Evolutionary conservation across 2,888 invertebrate species (phyloP).

Genomic region (Mythimna albipuncta): DNA sequence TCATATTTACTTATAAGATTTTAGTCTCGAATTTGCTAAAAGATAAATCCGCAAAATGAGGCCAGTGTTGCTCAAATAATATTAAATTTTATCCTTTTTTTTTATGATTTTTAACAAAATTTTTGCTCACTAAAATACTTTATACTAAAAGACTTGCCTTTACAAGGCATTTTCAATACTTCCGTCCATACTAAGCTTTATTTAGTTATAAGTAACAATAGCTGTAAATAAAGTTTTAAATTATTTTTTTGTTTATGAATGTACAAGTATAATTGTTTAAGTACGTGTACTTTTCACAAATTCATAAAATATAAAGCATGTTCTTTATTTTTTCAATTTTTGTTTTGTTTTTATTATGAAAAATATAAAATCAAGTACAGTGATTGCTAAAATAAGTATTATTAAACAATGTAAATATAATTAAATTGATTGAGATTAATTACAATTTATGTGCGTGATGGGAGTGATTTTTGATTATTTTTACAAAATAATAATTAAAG

Average conservation of each 20-base stretch:
- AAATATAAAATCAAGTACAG: constrained; percentile 47
- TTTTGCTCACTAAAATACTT: constrained; percentile 51
- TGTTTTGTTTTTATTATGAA: constrained; percentile 37
- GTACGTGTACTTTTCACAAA: constrained; percentile 43
- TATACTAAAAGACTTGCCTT: constrained; percentile 60
- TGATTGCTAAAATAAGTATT: constrained; percentile 56
- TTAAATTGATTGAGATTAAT: constrained; percentile 64
- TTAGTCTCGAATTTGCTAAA: constrained; percentile 29
- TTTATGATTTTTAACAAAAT: constrained; percentile 5
- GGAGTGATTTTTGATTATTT: constrained; percentile 50
- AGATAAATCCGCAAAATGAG: constrained; percentile 33
- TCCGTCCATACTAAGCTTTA: constrained; percentile 85
- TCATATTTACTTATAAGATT: constrained; percentile 61
- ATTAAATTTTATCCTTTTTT: background rate
- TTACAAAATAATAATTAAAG: constrained; percentile 43
- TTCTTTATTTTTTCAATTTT: constrained; percentile 34
- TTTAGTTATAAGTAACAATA: constrained; percentile 76
- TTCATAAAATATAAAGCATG: constrained; percentile 26
- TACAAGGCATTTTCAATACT: constrained; percentile 54
- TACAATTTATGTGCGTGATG: constrained; percentile 44
- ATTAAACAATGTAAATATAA: constrained; percentile 63
- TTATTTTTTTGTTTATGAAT: constrained; percentile 63
- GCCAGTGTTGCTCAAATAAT: constrained; percentile 32
- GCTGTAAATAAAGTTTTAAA: constrained; percentile 71
- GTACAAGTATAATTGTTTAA: constrained; percentile 56